Conservation (phyloP, 2,888 invertebrate genomes). For the Buathra laborator region DNA sequence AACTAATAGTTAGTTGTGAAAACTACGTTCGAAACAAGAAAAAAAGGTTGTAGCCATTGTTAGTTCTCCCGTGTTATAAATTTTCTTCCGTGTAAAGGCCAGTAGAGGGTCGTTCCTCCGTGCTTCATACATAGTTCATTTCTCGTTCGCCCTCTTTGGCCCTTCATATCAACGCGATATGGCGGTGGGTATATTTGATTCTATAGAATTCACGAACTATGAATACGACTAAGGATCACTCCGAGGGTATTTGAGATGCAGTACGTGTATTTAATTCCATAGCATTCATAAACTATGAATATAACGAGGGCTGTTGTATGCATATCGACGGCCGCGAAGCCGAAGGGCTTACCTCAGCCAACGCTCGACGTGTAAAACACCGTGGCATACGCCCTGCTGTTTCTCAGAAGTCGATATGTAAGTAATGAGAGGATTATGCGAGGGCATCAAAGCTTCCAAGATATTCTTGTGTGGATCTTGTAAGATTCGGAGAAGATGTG, state of each 20-base stretch:
- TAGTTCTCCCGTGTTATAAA: background rate
- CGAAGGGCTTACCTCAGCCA: background rate
- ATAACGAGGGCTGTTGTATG: background rate
- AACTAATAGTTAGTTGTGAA: background rate
- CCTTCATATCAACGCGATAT: background rate
- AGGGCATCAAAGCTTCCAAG: background rate
- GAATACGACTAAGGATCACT: background rate
- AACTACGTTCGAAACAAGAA: background rate
- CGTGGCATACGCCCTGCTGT: background rate
- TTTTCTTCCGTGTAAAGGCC: background rate
- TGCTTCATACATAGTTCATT: background rate
- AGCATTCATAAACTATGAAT: slow-evolving; percentile 2
- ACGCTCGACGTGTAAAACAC: background rate
- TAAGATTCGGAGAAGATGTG: background rate
- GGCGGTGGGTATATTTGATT: background rate
- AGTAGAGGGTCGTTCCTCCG: background rate
- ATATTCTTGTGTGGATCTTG: slow-evolving; percentile 15
- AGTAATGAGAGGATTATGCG: background rate
- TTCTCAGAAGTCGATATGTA: background rate
- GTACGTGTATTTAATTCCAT: background rate
- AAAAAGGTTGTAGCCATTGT: background rate
- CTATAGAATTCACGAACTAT: slow-evolving; percentile 1
- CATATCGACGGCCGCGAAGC: background rate
- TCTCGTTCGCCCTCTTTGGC: background rate
- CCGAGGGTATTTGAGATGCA: background rate